Base-by-base conservation (phyloP, 2,888 invertebrate genomes). In the Andrena flavipes region DNA sequence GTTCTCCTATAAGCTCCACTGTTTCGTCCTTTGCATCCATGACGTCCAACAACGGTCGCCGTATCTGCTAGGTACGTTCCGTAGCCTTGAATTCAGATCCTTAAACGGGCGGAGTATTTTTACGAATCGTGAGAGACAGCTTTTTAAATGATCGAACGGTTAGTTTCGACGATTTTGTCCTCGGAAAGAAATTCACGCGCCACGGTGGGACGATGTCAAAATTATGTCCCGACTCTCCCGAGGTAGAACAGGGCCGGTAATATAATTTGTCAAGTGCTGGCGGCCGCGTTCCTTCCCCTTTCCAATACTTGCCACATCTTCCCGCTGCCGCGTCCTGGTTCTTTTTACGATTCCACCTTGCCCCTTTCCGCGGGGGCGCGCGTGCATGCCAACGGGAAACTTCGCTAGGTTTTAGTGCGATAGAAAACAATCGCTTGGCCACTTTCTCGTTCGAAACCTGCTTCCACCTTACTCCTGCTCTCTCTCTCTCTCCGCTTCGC, bases 351-450 rank as follows among this genome's bases (percentile, higher is more conserved):
- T 56, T 72, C 63, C 51, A 60, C 67, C 56, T 67, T 67, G 42
- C 59, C 60, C 51, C 10, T 48, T 23, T 59, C 56, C 10, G 42
- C 60, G 62, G 20, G 33, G 29, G 49, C 56, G 51, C 83, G 75
- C 78, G 78, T 80, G 81, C 77, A 67, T 71, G 78, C 76, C 76
- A 75, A 81, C 62, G 71, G 81, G 65, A 86, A 87, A 85, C 68
- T 87, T 87, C 69, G 69, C 78, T 63, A 49, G 72, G 71, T 80
- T 80, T 83, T 78, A 76, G 76, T 68, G 71, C 80, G 76, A 85
- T 81, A 81, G 77, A 84, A 84, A 84, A 87, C 81, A 84, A 79
- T 80, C 73, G 48, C 71, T 70, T 80, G 79, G 74, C 76, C 76
- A 86, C 83, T 83, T 85, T 84, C 71, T 86, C 80, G 80, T 60